These are phyloP conservation scores for Plestiodon gilberti DNA, from an alignment of 2,113 vertebrate species.

Conservation along the genomic window DNA sequence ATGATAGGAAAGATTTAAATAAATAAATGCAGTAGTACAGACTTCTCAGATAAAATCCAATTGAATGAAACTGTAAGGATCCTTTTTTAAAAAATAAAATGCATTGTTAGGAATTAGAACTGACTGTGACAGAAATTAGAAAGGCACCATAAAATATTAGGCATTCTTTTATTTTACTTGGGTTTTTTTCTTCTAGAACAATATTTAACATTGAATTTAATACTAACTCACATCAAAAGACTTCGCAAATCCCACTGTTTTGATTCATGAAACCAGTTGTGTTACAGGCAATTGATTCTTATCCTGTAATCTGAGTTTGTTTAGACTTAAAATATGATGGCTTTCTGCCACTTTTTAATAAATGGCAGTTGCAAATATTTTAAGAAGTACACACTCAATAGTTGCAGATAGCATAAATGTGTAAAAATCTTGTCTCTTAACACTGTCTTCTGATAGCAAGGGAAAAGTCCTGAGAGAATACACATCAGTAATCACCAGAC, in stretches of 20 bases:
- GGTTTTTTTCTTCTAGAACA: background rate
- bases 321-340: constrained; percentile 56
- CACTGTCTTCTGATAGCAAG: constrained; percentile 72
- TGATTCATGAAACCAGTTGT: constrained; percentile 32
- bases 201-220: constrained; percentile 44
- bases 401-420: constrained; percentile 87
- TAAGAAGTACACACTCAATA: constrained; percentile 73
- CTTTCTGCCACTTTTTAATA: constrained; percentile 66
- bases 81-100: constrained; percentile 28
- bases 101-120: constrained; percentile 28
- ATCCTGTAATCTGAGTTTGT: constrained; percentile 50
- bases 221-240: constrained; percentile 42
- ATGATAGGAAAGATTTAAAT: constrained; percentile 49
- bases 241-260: constrained; percentile 33
- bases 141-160: constrained; percentile 30
- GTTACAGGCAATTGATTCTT: constrained; percentile 55
- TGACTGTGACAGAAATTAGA: constrained; percentile 43
- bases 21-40: constrained; percentile 50
- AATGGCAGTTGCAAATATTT: constrained; percentile 68
- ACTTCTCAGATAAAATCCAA: constrained; percentile 43
- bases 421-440: constrained; percentile 84
- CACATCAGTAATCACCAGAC: constrained; percentile 95
- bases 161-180: background rate
- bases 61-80: constrained; percentile 17
- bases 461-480: constrained; percentile 84